phyloP scores from a whole-genome alignment of 92 coral and sea anemone species.

The Metridium senile region DNA sequence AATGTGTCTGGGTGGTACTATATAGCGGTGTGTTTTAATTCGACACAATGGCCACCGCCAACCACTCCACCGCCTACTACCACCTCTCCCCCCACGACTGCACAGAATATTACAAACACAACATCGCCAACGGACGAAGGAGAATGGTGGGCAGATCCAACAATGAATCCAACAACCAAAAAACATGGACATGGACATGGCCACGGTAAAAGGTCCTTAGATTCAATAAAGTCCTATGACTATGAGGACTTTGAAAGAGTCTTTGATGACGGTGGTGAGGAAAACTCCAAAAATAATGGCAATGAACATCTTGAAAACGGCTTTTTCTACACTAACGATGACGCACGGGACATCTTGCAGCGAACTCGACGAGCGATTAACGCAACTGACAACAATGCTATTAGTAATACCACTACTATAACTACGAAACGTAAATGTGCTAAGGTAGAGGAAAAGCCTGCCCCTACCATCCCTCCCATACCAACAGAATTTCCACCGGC shows the following conservation, averaged over 20 bases:
- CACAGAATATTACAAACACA: not conserved
- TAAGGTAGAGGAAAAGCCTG: conserved; percentile 49
- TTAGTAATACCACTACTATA: not conserved
- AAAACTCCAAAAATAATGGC: not conserved
- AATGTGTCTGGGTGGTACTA: conserved; percentile 23
- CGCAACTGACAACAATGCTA: not conserved
- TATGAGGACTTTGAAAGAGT: not conserved
- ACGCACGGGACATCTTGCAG: not conserved
- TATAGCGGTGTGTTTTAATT: conserved; percentile 19
- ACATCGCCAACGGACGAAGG: not conserved
- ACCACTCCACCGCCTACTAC: conserved; percentile 4
- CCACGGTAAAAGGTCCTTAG: not conserved
- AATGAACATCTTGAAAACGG: not conserved
- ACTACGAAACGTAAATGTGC: conserved; percentile 30
- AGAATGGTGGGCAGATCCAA: no score
- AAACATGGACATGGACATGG: not conserved
- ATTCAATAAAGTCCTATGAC: not conserved
- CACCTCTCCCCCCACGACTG: conserved; percentile 1
- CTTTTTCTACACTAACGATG: not conserved
- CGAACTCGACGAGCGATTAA: not conserved
- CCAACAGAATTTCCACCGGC: conserved; percentile 46
- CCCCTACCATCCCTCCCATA: conserved; percentile 59
- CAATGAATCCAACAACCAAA: no score
- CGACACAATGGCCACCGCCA: conserved; percentile 7
- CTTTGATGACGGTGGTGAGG: not conserved